Conservation (phyloP, 2,113 vertebrate genomes). For the Mugil cephalus region DNA sequence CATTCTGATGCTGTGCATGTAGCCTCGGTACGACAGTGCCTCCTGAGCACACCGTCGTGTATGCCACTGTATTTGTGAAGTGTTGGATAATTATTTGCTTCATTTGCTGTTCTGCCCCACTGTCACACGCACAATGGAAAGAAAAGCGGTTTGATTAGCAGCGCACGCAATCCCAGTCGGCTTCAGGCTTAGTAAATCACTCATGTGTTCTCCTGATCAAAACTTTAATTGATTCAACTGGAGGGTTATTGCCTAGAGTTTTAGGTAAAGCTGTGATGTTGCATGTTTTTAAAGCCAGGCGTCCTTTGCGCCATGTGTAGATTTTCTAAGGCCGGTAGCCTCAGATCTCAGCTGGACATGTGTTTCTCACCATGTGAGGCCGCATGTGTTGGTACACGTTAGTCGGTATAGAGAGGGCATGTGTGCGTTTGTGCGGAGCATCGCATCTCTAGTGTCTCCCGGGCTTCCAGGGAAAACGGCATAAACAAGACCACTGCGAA, state of each 20-base stretch:
- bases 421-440: neutral
- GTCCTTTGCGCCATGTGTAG: slow-evolving; percentile 30
- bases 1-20: slow-evolving; percentile 2
- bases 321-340: slow-evolving; percentile 66
- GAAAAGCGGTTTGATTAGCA: slow-evolving; percentile 51
- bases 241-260: slow-evolving; percentile 37
- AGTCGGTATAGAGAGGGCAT: slow-evolving; percentile 16
- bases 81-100: slow-evolving; percentile 55
- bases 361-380: slow-evolving; percentile 64
- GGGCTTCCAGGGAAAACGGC: neutral
- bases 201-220: slow-evolving; percentile 48
- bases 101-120: slow-evolving; percentile 47
- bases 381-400: slow-evolving; percentile 60
- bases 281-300: slow-evolving; percentile 45
- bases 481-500: neutral
- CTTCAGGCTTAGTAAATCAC: slow-evolving; percentile 31
- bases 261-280: slow-evolving; percentile 10
- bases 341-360: slow-evolving; percentile 62
- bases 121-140: slow-evolving; percentile 42
- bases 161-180: slow-evolving; percentile 43
- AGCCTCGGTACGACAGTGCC: slow-evolving; percentile 23
- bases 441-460: too few species aligned
- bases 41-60: slow-evolving; percentile 19
- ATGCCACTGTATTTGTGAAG: slow-evolving; percentile 36
- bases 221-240: slow-evolving; percentile 55